Conservation (phyloP, 2,113 vertebrate species). For the Gadus macrocephalus region DNA sequence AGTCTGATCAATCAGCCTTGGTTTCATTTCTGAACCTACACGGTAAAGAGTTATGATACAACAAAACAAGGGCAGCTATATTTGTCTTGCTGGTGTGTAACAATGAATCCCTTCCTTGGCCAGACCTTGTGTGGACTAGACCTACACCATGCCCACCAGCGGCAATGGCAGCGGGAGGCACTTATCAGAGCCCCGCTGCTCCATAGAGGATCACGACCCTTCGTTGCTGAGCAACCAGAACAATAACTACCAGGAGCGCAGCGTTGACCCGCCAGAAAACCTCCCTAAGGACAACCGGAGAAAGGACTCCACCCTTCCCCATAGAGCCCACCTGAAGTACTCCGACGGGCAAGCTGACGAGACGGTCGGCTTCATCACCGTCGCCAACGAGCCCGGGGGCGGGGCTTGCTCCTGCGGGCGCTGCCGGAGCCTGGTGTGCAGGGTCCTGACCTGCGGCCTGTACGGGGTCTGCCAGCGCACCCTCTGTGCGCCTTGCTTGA, state of each 20-base stretch:
- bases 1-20: too few species aligned
- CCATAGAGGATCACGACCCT: conserved; percentile 41
- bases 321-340: conserved; percentile 70
- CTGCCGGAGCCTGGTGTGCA: conserved; percentile 61
- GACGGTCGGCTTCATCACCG: conserved; percentile 80
- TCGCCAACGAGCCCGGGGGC: conserved; percentile 65
- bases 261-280: conserved; percentile 63
- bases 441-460: conserved; percentile 78
- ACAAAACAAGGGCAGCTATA: too few species aligned
- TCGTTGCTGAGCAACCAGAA: conserved; percentile 62
- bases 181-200: conserved; percentile 39
- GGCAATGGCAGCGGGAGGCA: conserved; percentile 26
- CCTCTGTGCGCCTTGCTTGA: conserved; percentile 59
- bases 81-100: too few species aligned
- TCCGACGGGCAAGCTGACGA: conserved; percentile 74
- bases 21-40: too few species aligned
- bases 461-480: conserved; percentile 72
- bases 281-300: conserved; percentile 22
- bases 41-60: too few species aligned
- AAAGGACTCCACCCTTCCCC: conserved; percentile 9
- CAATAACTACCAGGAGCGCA: conserved; percentile 63
- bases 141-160: conserved; percentile 46
- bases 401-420: conserved; percentile 59
- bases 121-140: conserved; percentile 30
- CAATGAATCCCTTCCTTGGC: not conserved